Evolutionary conservation across 2,797 vertebrate species (phyloP).

Genomic region (Arrhamphus sclerolepis): DNA sequence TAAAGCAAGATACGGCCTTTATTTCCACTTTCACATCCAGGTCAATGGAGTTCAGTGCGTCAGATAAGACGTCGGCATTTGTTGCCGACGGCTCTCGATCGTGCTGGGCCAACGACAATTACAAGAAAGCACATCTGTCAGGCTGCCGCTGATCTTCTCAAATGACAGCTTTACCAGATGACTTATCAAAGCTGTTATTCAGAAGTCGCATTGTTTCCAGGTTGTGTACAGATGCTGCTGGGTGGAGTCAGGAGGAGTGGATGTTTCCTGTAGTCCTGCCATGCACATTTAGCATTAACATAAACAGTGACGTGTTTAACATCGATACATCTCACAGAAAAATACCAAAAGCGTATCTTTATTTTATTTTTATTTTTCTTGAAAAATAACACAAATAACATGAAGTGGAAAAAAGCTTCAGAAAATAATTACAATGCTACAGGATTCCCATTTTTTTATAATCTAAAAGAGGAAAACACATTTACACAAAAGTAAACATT

Average conservation of each 20-base stretch:
- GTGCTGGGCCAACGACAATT: background rate
- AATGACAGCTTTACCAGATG: background rate
- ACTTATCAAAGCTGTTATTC: slow-evolving; percentile 31
- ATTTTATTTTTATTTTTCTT: slow-evolving; percentile 68
- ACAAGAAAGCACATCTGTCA: slow-evolving; percentile 24
- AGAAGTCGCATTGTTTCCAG: slow-evolving; percentile 68
- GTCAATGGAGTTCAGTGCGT: slow-evolving; percentile 52
- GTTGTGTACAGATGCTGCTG: slow-evolving; percentile 46
- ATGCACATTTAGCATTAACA: background rate
- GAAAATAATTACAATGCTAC: slow-evolving; percentile 88
- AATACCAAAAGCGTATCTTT: too few species aligned
- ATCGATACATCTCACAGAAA: too few species aligned
- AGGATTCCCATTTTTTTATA: slow-evolving; percentile 71
- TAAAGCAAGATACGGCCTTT: slow-evolving; percentile 60
- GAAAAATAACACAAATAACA: slow-evolving; percentile 82
- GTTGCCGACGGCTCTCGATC: background rate
- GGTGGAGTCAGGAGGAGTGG: slow-evolving; percentile 55
- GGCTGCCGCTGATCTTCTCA: background rate
- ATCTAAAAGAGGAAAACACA: slow-evolving; percentile 78
- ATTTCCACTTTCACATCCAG: slow-evolving; percentile 72
- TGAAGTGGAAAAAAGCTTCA: slow-evolving; percentile 76
- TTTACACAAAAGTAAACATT: slow-evolving; percentile 85
- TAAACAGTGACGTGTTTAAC: too few species aligned
- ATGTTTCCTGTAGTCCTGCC: background rate
- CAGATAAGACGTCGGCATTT: slow-evolving; percentile 17